Evolutionary conservation across 2,888 invertebrate genomes (phyloP).

Genomic region (Aelia acuminata): DNA sequence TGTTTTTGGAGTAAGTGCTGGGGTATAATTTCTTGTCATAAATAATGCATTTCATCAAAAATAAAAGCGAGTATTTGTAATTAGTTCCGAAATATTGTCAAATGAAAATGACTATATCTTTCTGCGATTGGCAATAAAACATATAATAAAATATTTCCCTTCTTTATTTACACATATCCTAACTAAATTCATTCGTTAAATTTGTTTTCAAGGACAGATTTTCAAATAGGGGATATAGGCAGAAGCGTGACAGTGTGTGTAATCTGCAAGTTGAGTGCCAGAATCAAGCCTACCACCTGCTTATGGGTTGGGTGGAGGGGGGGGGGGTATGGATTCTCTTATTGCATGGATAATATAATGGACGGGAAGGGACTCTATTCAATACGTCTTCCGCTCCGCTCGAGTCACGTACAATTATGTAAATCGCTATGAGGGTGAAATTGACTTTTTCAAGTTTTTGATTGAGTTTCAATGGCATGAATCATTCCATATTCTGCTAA

Average conservation of each 20-base stretch:
- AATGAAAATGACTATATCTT: no score
- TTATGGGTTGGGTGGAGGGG: not conserved
- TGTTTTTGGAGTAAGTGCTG: no score
- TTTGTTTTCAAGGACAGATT: no score
- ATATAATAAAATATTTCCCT: no score
- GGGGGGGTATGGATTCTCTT: not conserved
- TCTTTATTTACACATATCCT: no score
- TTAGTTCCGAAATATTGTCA: no score
- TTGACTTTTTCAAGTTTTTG: not conserved
- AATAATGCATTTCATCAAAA: no score
- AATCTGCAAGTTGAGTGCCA: not conserved
- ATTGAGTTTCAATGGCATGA: not conserved
- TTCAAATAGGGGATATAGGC: not conserved
- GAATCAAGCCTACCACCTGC: not conserved
- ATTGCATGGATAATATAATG: slow-evolving; percentile 3
- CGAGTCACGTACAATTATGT: not conserved
- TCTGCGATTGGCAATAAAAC: no score
- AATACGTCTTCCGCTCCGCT: not conserved
- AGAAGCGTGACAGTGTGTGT: not conserved
- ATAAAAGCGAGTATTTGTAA: no score
- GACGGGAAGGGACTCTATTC: not conserved
- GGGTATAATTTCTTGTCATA: no score
- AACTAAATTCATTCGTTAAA: no score
- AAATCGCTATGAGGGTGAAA: not conserved
- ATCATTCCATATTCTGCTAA: not conserved